Evolutionary conservation across 2,888 invertebrate genomes (phyloP), one percentile per base, ranked within the genome.

Genomic region (Ophonus ardosiacus): DNA sequence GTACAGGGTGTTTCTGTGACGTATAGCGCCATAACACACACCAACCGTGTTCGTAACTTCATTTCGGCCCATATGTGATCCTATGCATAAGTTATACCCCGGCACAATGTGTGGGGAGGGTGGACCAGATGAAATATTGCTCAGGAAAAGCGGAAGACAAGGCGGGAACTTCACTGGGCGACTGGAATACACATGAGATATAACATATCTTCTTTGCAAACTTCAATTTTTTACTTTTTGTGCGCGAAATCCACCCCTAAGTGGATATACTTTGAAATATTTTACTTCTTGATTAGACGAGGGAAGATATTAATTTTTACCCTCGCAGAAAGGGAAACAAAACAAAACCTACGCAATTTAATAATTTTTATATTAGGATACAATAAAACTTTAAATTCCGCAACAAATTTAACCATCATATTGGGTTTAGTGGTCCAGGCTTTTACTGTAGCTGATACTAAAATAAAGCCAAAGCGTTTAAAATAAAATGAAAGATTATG

Each of bases 71-170:
- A 88, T 88, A 88, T 88, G 87, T 87, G 86, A 86, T 85, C 87
- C 87, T 88, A 88, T 88, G 87, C 88, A 88, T 88, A 88, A 88
- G 86, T 87, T 88, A 88, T 88, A 83, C 86, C 15, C 86, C 85
- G 86, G 86, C 86, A 88, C 87, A 87, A 87, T 87, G 86, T 78
- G 84, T 57, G 76, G 63, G 71, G 31, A 40, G 15, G 79, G 83
- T 59, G 4, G 61, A 6, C 61, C 83, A 59, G 24, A n/a, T 31
- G 24, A 43, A 63, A 78, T 38, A 63, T n/a, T 57, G 31, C 7
- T 21, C 13, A 21, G 15, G 10, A 21, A 4, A 15, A 68, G 17
- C 84, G 84, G 7, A n/a, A 17, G 17, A 18, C 79, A 24, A 51
- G 17, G 51, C 15, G 51, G 15, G 31, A 24, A 21, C 51, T 84